Conservation (phyloP, 2,888 invertebrate species). For the Polylopha cassiicola region DNA sequence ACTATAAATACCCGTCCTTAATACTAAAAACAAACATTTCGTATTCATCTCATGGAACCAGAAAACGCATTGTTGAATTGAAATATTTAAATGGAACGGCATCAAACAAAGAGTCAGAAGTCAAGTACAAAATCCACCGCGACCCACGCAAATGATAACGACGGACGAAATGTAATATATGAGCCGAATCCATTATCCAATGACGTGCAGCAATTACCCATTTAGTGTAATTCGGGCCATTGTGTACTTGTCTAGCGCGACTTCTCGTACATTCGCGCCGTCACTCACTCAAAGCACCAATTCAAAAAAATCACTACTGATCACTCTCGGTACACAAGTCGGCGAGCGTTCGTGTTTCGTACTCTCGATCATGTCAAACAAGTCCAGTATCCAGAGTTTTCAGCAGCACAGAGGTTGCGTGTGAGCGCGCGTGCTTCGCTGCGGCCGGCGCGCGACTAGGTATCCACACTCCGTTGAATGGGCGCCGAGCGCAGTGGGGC, state of each 20-base stretch:
- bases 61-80: slow-evolving; percentile 58
- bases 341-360: slow-evolving; percentile 49
- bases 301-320: slow-evolving; percentile 63
- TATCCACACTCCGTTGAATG: slow-evolving; percentile 61
- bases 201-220: slow-evolving; percentile 76
- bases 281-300: slow-evolving; percentile 74
- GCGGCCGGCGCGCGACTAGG: slow-evolving; percentile 69
- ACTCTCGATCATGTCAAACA: slow-evolving; percentile 58
- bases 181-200: slow-evolving; percentile 74
- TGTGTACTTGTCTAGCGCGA: slow-evolving; percentile 58
- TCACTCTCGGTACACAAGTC: slow-evolving; percentile 57
- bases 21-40: slow-evolving; percentile 42
- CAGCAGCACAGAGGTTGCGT: slow-evolving; percentile 39
- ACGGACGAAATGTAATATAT: slow-evolving; percentile 62
- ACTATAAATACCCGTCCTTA: slow-evolving; percentile 1
- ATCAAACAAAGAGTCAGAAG: slow-evolving; percentile 60
- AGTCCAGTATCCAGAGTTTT: slow-evolving; percentile 47
- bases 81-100: slow-evolving; percentile 58
- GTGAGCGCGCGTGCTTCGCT: slow-evolving; percentile 70
- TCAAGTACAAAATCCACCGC: slow-evolving; percentile 66
- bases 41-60: slow-evolving; percentile 62
- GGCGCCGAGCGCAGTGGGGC: slow-evolving; percentile 69
- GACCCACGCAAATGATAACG: slow-evolving; percentile 57
- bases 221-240: slow-evolving; percentile 76
- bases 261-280: slow-evolving; percentile 63